Conservation (phyloP, 64 coral and sea anemone species). For the Montipora foliosa region DNA sequence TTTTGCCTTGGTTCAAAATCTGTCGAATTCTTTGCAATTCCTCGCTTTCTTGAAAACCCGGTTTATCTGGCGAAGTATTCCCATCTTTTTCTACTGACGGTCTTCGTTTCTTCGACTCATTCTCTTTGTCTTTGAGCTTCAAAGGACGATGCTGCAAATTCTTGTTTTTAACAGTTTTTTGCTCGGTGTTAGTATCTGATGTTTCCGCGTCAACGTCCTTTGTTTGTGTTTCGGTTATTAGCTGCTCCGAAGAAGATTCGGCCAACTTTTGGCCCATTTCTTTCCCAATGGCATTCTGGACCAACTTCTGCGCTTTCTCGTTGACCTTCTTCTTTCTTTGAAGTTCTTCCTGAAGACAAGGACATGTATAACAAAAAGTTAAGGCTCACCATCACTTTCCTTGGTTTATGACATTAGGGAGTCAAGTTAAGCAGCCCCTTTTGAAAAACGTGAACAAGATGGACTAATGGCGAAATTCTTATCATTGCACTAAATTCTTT, state of each 20-base stretch:
- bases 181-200: not conserved
- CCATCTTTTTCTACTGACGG: conserved; percentile 30
- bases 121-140: conserved; percentile 77
- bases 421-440: too few relatives aligned
- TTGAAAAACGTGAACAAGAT: too few relatives aligned
- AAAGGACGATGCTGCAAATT: conserved; percentile 61
- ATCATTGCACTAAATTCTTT: too few relatives aligned
- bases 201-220: not conserved
- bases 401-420: too few relatives aligned
- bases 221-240: not conserved
- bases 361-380: not conserved
- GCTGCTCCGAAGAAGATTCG: not conserved
- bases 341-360: conserved; percentile 16
- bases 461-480: too few relatives aligned
- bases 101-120: conserved; percentile 16
- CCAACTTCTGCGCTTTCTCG: conserved; percentile 38
- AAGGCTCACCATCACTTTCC: too few relatives aligned
- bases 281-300: conserved; percentile 20
- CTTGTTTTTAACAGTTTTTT: conserved; percentile 29
- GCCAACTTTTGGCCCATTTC: not conserved
- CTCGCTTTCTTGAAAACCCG: conserved; percentile 60
- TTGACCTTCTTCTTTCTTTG: conserved; percentile 6
- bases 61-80: not conserved
- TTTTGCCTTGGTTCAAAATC: conserved; percentile 72
- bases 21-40: conserved; percentile 55